Conservation (phyloP, 2,797 vertebrate genomes). For the Varecia variegata region DNA sequence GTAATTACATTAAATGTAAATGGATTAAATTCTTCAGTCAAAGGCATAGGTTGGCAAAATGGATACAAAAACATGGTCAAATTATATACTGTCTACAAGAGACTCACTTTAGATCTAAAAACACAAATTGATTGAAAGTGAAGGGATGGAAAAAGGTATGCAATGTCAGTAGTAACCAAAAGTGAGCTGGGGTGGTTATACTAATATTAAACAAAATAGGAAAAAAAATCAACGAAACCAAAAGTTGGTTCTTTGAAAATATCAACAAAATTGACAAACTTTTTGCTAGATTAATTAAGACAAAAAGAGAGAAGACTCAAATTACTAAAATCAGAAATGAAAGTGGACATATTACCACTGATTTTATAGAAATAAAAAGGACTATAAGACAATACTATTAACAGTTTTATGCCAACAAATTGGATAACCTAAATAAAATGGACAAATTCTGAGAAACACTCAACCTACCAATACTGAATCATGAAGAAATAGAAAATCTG, state of each 20-base stretch:
- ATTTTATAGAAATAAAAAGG: not conserved
- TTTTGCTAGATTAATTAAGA: not conserved
- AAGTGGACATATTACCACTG: not conserved
- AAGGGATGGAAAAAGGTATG: not conserved
- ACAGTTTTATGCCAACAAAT: not conserved
- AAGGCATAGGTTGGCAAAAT: not conserved
- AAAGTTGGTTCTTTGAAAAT: not conserved
- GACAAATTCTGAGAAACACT: not conserved
- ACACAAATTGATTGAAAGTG: not conserved
- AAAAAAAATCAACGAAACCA: not conserved
- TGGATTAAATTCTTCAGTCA: not conserved
- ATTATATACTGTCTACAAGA: not conserved
- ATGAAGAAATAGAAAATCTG: not conserved
- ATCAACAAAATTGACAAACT: not conserved
- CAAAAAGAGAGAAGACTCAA: not conserved
- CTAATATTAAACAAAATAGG: not conserved
- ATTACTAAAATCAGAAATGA: not conserved
- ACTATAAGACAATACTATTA: not conserved
- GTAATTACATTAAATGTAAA: not conserved
- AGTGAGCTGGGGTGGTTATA: not conserved
- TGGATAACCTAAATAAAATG: not conserved
- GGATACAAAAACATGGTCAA: not conserved
- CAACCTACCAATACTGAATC: not conserved
- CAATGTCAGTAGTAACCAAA: not conserved
- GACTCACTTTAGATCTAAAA: not conserved